These are phyloP conservation scores for Harpegnathos saltator DNA, from an alignment of 1,140 invertebrate genomes.

Conservation along the genomic window DNA sequence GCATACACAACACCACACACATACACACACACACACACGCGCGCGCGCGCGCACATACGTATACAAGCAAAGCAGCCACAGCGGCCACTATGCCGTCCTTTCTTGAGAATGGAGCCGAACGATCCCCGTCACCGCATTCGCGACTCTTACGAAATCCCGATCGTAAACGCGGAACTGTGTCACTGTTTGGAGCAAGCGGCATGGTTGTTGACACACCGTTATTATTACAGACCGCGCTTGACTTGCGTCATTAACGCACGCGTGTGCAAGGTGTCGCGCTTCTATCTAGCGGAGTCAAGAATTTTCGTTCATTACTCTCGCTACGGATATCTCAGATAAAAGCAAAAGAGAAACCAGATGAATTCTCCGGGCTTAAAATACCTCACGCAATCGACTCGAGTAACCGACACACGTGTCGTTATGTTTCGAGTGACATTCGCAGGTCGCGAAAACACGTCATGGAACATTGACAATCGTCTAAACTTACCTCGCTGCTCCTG, in stretches of 20 bases:
- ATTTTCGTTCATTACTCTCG: too few species aligned
- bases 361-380: too few species aligned
- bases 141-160: conserved; percentile 19
- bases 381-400: too few species aligned
- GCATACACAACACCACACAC: too few species aligned
- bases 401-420: too few species aligned
- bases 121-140: neutral
- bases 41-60: too few species aligned
- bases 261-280: neutral
- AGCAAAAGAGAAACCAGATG: too few species aligned
- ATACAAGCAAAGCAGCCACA: neutral
- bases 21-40: too few species aligned
- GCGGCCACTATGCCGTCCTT: neutral
- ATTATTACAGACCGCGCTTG: neutral
- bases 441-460: too few species aligned
- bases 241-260: neutral
- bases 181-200: neutral
- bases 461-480: neutral
- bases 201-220: neutral
- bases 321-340: too few species aligned
- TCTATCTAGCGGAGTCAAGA: too few species aligned
- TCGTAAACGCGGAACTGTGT: neutral
- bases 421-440: too few species aligned
- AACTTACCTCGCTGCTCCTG: neutral
- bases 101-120: conserved; percentile 2